Evolutionary conservation across 2,888 invertebrate species (phyloP).

Genomic region (Ypsolopha scabrella): DNA sequence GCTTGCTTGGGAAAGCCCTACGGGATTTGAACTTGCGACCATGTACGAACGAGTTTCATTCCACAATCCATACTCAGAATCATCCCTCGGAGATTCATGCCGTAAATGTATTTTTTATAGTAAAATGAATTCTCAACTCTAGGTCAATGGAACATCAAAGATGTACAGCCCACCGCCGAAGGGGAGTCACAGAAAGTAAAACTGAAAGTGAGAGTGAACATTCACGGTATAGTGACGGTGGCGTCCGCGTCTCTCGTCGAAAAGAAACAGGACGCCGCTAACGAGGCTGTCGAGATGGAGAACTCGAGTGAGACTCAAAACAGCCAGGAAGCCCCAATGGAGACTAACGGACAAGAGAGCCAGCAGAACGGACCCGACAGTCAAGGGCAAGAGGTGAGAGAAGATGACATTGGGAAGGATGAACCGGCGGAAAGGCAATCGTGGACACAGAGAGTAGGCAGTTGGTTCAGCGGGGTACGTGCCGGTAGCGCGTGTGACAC

Average conservation of each 20-base stretch:
- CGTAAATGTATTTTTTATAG: too few species aligned
- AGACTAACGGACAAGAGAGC: conserved; percentile 63
- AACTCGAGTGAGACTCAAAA: conserved; percentile 53
- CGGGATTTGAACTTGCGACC: too few species aligned
- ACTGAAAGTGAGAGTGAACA: conserved; percentile 94
- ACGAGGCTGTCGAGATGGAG: conserved; percentile 54
- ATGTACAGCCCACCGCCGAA: conserved; percentile 86
- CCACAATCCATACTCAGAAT: too few species aligned
- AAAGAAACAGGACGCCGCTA: conserved; percentile 71
- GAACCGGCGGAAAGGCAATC: conserved; percentile 67
- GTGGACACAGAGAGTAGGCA: conserved; percentile 79
- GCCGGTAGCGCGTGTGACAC: conserved; percentile 50
- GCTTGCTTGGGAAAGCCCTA: too few species aligned
- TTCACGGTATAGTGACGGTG: conserved; percentile 92
- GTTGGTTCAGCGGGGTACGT: conserved; percentile 80
- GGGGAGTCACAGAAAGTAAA: conserved; percentile 96
- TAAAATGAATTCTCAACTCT: not conserved
- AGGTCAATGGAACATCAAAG: conserved; percentile 83
- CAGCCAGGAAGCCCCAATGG: conserved; percentile 50
- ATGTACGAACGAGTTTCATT: too few species aligned
- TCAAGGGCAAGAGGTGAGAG: conserved; percentile 60
- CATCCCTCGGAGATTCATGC: too few species aligned
- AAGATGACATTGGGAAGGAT: conserved; percentile 48
- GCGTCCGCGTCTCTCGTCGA: conserved; percentile 88
- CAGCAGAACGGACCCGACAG: conserved; percentile 47